Evolutionary conservation across 2,797 vertebrate species (phyloP).

Genomic region (Coilia nasus): DNA sequence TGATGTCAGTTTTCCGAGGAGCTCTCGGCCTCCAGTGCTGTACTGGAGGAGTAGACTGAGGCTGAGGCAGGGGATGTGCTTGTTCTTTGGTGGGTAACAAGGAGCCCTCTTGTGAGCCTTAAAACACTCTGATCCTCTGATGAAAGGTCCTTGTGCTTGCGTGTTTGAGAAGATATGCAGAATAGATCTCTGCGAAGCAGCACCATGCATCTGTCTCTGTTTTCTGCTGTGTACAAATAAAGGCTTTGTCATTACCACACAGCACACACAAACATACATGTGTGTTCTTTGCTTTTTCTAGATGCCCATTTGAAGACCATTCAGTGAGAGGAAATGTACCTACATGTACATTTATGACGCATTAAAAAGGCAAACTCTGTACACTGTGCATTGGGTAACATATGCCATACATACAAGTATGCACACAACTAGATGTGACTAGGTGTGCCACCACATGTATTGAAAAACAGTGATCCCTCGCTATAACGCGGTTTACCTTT

Average conservation of each 20-base stretch:
- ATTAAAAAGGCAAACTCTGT: too few species aligned
- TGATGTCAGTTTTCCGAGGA: slow-evolving; percentile 3
- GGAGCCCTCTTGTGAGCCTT: not conserved
- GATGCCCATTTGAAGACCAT: not conserved
- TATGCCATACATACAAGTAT: too few species aligned
- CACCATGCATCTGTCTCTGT: not conserved
- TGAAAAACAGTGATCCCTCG: too few species aligned
- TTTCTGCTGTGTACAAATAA: not conserved
- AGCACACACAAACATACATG: not conserved
- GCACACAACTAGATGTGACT: too few species aligned
- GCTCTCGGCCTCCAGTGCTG: not conserved
- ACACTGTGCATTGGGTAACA: too few species aligned
- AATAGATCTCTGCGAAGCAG: not conserved
- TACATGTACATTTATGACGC: too few species aligned
- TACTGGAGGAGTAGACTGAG: not conserved
- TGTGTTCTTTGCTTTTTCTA: not conserved
- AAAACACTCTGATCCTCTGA: not conserved
- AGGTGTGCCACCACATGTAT: too few species aligned
- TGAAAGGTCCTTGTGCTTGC: not conserved
- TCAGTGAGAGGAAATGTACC: not conserved
- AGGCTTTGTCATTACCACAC: slow-evolving; percentile 15
- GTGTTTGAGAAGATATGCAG: not conserved
- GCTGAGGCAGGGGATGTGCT: not conserved
- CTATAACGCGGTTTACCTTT: too few species aligned
- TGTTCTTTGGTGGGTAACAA: not conserved